Evolutionary conservation across 2,888 invertebrate species (phyloP).

Genomic region (Tenthredo notha): DNA sequence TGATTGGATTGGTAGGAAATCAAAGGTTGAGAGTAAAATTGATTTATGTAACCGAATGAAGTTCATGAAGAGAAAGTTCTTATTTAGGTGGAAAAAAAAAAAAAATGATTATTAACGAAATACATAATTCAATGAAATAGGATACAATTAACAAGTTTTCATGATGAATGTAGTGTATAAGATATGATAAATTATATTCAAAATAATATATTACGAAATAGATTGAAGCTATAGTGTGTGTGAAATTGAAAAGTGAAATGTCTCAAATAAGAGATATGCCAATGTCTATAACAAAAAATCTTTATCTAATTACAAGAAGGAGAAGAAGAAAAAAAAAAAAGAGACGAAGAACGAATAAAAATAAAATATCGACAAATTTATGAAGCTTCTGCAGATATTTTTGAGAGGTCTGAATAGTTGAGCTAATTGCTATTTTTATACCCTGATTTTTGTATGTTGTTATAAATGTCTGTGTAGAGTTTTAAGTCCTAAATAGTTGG

Average conservation of each 20-base stretch:
- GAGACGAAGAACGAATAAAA: not conserved
- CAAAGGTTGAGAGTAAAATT: not conserved
- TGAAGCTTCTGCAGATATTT: not conserved
- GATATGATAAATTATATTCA: not conserved
- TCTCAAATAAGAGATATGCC: not conserved
- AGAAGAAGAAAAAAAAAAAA: too few relatives aligned
- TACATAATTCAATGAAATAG: not conserved
- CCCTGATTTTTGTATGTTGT: constrained; percentile 1
- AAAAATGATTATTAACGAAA: not conserved
- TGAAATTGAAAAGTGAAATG: not conserved
- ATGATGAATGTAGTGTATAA: not conserved
- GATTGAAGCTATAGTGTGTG: not conserved
- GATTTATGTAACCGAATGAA: constrained; percentile 12
- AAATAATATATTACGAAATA: not conserved
- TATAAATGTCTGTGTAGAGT: not conserved
- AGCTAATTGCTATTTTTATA: constrained; percentile 44
- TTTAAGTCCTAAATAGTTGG: constrained; percentile 32
- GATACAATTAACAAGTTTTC: not conserved
- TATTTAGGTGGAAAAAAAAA: not conserved
- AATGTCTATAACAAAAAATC: not conserved
- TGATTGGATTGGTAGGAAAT: not conserved
- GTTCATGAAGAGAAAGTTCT: constrained; percentile 24
- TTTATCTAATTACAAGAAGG: not conserved
- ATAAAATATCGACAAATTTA: not conserved
- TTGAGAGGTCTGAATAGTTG: constrained; percentile 22